Evolutionary conservation across 2,888 invertebrate species (phyloP), one percentile per base, ranked within the genome.

Genomic region (Chaetogeoica ovagalla): DNA sequence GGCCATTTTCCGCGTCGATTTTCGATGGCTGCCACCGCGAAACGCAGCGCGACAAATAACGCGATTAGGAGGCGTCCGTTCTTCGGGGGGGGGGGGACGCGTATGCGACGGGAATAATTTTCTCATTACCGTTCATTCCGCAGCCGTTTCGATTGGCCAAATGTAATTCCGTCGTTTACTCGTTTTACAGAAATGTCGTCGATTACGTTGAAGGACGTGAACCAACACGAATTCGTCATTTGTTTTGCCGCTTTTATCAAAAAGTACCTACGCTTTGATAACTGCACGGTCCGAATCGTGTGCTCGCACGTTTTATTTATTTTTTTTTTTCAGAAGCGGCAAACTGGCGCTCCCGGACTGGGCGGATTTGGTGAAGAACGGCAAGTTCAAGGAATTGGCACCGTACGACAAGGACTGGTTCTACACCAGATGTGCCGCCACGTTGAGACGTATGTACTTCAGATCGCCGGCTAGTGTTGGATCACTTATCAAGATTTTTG

Each of bases 361-460:
- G 92, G 94, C 96, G 85, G 98, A 99, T 87, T 90, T 98, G 79
- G 97, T 99, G 3, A 99, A 99, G 88, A 95, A 96, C 23, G 97
- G 94, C 82, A 92, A 92, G 84, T 95, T 92, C 89, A 99, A 99
- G 89, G 98, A 99, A 88, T 89, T 99, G 85, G 96, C 98, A 62
- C 99, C 99, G 0, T 96, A 95, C 85, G 97, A 99, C 87, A 95
- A 95, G 63, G 98, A 99, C 87, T 99, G 98, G 98, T 99, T 94
- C 87, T 98, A 94, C 86, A 93, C 95, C 81, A 91, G 99, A 84
- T 96, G 96, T 86, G 94, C 99, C 57, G 95, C 98, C 52, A 90
- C 98, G 82, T 93, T 97, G 81, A 91, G 99, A 84, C 98, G 98
- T 87, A 91, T 98, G 86, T 98, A 98, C 89, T 94, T 97, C 86